Percentiles rank a stretch among this genome's conserved stretches.
Evolutionary conservation across 2,888 invertebrate species (phyloP).

Genomic region (Cerastis leucographa): DNA sequence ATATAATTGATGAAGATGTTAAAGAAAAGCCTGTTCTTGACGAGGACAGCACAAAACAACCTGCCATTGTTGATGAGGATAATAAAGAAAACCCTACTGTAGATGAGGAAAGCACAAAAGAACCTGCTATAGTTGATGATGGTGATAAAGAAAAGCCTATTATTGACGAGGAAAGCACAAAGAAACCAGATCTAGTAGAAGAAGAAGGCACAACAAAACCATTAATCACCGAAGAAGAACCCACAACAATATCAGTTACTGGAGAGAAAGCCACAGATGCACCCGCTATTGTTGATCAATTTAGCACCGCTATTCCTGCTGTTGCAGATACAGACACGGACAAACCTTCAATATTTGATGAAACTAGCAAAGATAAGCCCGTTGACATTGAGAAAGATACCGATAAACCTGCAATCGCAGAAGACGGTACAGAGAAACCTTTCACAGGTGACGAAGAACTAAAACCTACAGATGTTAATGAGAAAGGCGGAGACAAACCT

Average conservation of each 20-base stretch:
- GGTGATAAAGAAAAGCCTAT: neutral
- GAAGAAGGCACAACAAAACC: conserved; percentile 28
- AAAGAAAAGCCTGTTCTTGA: neutral
- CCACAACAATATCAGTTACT: neutral
- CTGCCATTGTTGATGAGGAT: neutral
- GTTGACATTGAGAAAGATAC: conserved; percentile 26
- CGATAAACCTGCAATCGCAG: neutral
- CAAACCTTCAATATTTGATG: conserved; percentile 24
- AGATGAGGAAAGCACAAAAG: neutral
- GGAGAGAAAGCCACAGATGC: conserved; percentile 31
- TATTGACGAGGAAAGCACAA: conserved; percentile 9
- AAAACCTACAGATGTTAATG: conserved; percentile 24
- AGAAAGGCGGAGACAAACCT: conserved; percentile 16
- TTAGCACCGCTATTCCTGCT: conserved; percentile 22
- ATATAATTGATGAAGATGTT: neutral
- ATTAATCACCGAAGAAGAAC: conserved; percentile 16
- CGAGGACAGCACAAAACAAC: neutral
- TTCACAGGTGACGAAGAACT: neutral
- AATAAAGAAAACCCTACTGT: neutral
- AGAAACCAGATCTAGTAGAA: conserved; percentile 16
- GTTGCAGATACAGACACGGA: conserved; percentile 10
- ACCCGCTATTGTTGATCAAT: conserved; percentile 15
- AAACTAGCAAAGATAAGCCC: conserved; percentile 39
- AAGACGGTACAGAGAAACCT: conserved; percentile 13
- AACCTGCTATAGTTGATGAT: neutral